Evolutionary conservation across 2,113 vertebrate species (phyloP).

Genomic region (Oncorhynchus mykiss): DNA sequence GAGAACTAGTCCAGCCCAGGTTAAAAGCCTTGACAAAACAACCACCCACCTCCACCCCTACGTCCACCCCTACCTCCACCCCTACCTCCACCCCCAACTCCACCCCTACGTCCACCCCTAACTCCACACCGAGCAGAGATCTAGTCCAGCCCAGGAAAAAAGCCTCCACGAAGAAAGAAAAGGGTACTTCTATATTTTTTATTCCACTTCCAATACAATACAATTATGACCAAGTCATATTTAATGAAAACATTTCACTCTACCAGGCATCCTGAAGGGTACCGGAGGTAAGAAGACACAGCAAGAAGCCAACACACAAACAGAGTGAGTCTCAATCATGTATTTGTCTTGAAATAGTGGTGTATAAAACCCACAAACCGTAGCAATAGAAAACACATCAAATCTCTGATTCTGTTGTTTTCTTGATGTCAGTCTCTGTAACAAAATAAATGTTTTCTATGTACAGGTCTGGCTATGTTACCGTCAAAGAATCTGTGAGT

Average conservation of each 20-base stretch:
- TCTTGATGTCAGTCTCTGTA: not conserved
- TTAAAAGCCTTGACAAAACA: no score
- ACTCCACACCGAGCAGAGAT: not conserved
- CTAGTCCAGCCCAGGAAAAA: slow-evolving; percentile 6
- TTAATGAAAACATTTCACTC: not conserved
- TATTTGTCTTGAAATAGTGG: not conserved
- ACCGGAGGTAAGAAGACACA: slow-evolving; percentile 39
- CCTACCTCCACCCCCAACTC: no score
- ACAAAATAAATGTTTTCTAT: no score
- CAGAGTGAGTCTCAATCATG: slow-evolving; percentile 66
- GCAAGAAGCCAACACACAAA: slow-evolving; percentile 59
- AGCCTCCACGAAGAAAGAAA: slow-evolving; percentile 27
- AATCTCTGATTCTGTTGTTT: not conserved
- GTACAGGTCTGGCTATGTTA: slow-evolving; percentile 64
- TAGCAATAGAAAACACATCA: not conserved
- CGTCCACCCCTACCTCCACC: no score
- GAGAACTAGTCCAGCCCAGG: no score
- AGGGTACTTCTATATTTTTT: not conserved
- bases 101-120: no score
- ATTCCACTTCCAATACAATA: not conserved
- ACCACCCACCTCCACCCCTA: no score
- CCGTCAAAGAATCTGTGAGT: slow-evolving; percentile 71
- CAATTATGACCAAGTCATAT: not conserved
- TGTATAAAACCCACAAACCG: not conserved
- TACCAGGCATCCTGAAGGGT: slow-evolving; percentile 42